phyloP scores from a whole-genome alignment of 2,888 invertebrate genomes.

The Helobdella robusta region DNA sequence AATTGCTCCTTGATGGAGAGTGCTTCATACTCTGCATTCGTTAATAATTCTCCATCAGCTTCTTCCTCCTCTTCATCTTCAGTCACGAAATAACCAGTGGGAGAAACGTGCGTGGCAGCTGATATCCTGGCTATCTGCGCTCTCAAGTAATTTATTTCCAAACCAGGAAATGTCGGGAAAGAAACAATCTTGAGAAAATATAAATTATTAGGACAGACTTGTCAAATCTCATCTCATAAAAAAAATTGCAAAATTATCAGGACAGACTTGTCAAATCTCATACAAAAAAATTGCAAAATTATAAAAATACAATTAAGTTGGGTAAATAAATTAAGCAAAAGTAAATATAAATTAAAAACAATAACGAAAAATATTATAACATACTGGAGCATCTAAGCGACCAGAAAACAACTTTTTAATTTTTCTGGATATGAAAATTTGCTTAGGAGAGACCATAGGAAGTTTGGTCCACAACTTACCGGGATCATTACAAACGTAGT shows the following conservation, averaged over 20 bases:
- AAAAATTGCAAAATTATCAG: no score
- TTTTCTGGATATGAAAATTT: conserved; percentile 63
- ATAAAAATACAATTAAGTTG: no score
- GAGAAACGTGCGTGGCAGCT: conserved; percentile 71
- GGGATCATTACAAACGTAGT: conserved; percentile 69
- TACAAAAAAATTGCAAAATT: no score
- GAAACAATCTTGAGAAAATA: conserved; percentile 47
- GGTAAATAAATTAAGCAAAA: no score
- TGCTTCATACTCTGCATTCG: conserved; percentile 64
- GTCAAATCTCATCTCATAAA: no score
- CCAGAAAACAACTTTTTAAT: conserved; percentile 71
- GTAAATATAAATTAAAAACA: not conserved
- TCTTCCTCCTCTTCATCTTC: conserved; percentile 60
- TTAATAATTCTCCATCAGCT: conserved; percentile 32
- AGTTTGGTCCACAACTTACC: conserved; percentile 71
- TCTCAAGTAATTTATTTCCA: conserved; percentile 69
- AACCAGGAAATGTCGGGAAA: conserved; percentile 75
- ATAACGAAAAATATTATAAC: conserved; percentile 22
- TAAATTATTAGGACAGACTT: conserved; percentile 9
- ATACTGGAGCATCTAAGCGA: conserved; percentile 63
- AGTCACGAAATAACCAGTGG: conserved; percentile 58
- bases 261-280: no score
- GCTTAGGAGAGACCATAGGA: conserved; percentile 68
- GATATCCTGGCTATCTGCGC: conserved; percentile 76
- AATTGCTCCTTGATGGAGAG: conserved; percentile 61